Evolutionary conservation across 2,113 vertebrate species (phyloP).

Genomic region (Neofelis nebulosa): DNA sequence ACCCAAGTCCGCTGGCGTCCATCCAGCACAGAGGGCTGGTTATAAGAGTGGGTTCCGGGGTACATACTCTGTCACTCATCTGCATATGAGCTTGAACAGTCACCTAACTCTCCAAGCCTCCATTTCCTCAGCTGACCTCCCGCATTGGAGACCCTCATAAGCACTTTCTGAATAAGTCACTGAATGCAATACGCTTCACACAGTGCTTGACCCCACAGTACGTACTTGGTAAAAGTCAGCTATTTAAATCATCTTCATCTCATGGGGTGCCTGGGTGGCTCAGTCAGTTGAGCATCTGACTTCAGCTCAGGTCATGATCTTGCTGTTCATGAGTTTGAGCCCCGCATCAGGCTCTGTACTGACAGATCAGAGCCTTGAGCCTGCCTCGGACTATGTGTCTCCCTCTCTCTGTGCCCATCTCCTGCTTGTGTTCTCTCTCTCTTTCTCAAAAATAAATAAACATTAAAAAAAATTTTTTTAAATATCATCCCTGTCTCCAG

Average conservation of each 20-base stretch:
- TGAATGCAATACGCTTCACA: accelerated
- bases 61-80: background rate
- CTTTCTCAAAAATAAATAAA: no score
- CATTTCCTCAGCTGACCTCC: background rate
- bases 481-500: background rate
- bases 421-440: no score
- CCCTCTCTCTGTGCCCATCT: no score
- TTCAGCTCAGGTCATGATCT: no score
- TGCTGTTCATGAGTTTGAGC: no score
- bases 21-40: background rate
- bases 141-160: background rate
- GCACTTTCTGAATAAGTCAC: constrained; percentile 13
- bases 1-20: background rate
- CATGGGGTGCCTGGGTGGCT: no score
- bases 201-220: background rate
- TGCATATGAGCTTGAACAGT: background rate
- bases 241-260: background rate
- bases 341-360: no score
- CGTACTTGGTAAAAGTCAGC: background rate
- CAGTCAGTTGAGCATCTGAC: no score
- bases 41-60: background rate
- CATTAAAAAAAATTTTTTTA: no score
- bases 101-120: background rate
- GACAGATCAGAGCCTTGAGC: no score
- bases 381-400: no score